Evolutionary conservation across 2,888 invertebrate genomes (phyloP).

Genomic region (Drosophila quinaria): DNA sequence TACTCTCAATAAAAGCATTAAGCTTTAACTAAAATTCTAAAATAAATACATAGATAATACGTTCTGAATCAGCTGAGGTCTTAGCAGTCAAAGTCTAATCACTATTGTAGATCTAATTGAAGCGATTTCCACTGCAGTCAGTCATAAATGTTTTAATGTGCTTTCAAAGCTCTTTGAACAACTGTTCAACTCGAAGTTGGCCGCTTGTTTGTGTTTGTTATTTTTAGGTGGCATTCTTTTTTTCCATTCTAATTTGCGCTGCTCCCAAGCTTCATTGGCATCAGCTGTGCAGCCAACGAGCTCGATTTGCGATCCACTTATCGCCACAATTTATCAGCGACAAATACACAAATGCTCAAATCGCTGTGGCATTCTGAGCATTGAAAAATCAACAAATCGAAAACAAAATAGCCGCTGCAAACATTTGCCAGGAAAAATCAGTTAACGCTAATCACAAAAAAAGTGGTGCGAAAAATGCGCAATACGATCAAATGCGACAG

Average conservation of each 20-base stretch:
- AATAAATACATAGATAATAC: too few relatives aligned
- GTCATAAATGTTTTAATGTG: slow-evolving; percentile 5
- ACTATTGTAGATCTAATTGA: not conserved
- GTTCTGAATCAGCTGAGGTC: too few relatives aligned
- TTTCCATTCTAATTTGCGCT: slow-evolving; percentile 8
- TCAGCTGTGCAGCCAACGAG: slow-evolving; percentile 8
- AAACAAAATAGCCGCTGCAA: slow-evolving; percentile 54
- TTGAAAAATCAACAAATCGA: slow-evolving; percentile 62
- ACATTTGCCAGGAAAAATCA: slow-evolving; percentile 71
- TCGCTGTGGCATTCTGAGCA: slow-evolving; percentile 32
- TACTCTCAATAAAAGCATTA: not conserved
- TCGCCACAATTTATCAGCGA: slow-evolving; percentile 57
- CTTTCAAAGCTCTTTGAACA: not conserved
- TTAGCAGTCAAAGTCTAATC: not conserved
- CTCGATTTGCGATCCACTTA: slow-evolving; percentile 51
- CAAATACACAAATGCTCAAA: slow-evolving; percentile 47
- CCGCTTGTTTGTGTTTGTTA: not conserved
- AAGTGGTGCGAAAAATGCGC: slow-evolving; percentile 57
- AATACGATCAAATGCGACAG: slow-evolving; percentile 55
- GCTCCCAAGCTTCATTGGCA: slow-evolving; percentile 4
- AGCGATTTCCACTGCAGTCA: not conserved
- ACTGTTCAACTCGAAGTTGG: not conserved
- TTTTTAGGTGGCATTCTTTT: slow-evolving; percentile 3
- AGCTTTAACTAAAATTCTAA: not conserved
- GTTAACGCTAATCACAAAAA: slow-evolving; percentile 61